Evolutionary conservation across 2,113 vertebrate species (phyloP), one percentile per base, ranked within the genome.

Genomic region (Neodontobutis hainanensis): DNA sequence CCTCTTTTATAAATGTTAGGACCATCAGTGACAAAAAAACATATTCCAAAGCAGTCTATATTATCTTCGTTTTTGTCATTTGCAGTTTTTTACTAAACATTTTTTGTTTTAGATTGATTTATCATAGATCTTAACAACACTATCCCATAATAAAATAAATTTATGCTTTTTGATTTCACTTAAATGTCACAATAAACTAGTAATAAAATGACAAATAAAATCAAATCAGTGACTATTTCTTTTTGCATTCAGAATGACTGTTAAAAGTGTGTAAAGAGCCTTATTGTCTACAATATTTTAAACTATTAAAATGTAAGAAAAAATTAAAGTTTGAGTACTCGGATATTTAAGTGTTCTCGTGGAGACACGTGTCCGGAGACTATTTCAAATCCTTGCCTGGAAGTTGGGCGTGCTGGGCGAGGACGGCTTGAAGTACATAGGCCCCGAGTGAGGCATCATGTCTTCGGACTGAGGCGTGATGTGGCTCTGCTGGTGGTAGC

Each of bases 401-500:
- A 99, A 99, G 88, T 95, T 95, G 56, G 97, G 94, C 4, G 96
- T 93, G 70, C 91, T 94, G 42, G 96, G 94, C n/a, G 96, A 97
- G 51, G 96, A 95, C 44, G 97, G 95, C 85, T 98, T 98, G 95
- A 99, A 99, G 91, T 99, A 98, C 88, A 98, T 94, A 65, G 97
- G 95, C 90, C 95, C 96, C 51, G 96, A 92, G 85, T 98, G 96
- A 75, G 95, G 84, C 92, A 97, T 94, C 94, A 98, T 96, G 73
- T 99, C 96, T 68, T 99, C 96, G 46, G 95, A 87, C 86, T 95
- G 96, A 4, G 94, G 93, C 49, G 95, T 94, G 84, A 96, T 91
- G 91, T 97, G 96, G 86, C 93, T 80, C 92, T 97, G 96, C 80
- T 97, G 97, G 86, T 97, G 97, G 91, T 99, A 99, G 90, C 88